These are phyloP conservation scores for Tetraodon nigroviridis DNA, from an alignment of 2,113 vertebrate species.

Conservation along the genomic window DNA sequence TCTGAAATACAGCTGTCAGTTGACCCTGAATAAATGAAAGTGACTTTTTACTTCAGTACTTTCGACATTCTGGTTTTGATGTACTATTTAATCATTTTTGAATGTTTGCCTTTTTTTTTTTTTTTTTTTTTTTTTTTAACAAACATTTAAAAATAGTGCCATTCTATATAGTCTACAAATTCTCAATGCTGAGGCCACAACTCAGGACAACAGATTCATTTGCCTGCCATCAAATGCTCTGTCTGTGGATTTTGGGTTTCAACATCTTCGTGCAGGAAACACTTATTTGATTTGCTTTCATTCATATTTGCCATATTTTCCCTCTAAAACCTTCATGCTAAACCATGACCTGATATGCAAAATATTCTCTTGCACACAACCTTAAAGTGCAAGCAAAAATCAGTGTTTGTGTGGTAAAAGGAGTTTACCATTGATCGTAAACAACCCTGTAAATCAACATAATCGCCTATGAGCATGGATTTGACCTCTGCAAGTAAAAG, in stretches of 20 bases:
- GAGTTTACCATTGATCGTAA: slow-evolving; percentile 10
- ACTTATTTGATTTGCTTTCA: slow-evolving; percentile 2
- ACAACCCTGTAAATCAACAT: slow-evolving; percentile 52
- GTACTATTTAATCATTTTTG: neutral
- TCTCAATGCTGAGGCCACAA: neutral
- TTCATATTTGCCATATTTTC: slow-evolving; percentile 17
- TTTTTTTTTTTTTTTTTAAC: neutral
- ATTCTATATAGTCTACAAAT: neutral
- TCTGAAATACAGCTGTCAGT: slow-evolving; percentile 40
- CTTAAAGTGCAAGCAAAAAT: neutral
- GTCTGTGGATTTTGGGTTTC: slow-evolving; percentile 24
- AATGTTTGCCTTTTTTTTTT: neutral
- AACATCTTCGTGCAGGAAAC: slow-evolving; percentile 22
- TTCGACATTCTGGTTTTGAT: neutral
- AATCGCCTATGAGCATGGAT: slow-evolving; percentile 35
- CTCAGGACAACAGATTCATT: slow-evolving; percentile 26
- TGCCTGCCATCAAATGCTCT: slow-evolving; percentile 25
- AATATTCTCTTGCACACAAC: neutral
- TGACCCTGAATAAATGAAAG: slow-evolving; percentile 24
- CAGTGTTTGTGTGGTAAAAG: neutral
- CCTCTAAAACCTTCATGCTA: neutral
- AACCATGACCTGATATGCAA: neutral
- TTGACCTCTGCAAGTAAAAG: slow-evolving; percentile 31
- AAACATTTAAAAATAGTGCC: neutral
- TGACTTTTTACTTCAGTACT: slow-evolving; percentile 11